phyloP scores from a whole-genome alignment of 2,888 invertebrate species.

The Lingula anatina region DNA sequence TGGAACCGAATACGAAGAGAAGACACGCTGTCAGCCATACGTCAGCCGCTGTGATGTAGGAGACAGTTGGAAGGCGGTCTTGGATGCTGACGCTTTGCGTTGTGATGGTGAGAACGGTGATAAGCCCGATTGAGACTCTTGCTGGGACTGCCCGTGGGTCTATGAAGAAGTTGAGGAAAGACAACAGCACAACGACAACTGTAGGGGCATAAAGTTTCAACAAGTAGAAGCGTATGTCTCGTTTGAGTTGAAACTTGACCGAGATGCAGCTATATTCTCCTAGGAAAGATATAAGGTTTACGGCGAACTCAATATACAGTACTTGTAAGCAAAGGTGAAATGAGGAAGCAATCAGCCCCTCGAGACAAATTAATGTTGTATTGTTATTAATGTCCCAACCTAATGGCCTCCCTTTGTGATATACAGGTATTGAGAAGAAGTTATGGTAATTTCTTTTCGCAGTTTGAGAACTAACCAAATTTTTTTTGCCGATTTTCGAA shows the following conservation, averaged over 20 bases:
- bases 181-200: slow-evolving; percentile 2
- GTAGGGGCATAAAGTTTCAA: not conserved
- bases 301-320: too few relatives aligned
- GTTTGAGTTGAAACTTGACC: not conserved
- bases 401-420: too few relatives aligned
- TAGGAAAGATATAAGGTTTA: not conserved
- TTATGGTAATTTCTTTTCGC: too few relatives aligned
- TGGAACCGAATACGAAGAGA: slow-evolving; percentile 9
- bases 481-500: too few relatives aligned
- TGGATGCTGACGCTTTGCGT: not conserved
- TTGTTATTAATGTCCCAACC: too few relatives aligned
- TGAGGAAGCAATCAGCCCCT: too few relatives aligned
- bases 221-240: not conserved
- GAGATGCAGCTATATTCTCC: not conserved
- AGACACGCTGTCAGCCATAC: slow-evolving; percentile 7
- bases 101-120: slow-evolving; percentile 4
- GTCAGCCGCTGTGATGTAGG: slow-evolving; percentile 2
- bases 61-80: not conserved
- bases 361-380: too few relatives aligned
- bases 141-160: slow-evolving; percentile 13
- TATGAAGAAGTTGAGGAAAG: slow-evolving; percentile 11
- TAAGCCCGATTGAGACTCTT: slow-evolving; percentile 1
- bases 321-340: too few relatives aligned
- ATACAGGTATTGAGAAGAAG: too few relatives aligned
- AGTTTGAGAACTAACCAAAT: too few relatives aligned